phyloP scores from a whole-genome alignment of 2,797 vertebrate species.

The Lacerta viridis region DNA sequence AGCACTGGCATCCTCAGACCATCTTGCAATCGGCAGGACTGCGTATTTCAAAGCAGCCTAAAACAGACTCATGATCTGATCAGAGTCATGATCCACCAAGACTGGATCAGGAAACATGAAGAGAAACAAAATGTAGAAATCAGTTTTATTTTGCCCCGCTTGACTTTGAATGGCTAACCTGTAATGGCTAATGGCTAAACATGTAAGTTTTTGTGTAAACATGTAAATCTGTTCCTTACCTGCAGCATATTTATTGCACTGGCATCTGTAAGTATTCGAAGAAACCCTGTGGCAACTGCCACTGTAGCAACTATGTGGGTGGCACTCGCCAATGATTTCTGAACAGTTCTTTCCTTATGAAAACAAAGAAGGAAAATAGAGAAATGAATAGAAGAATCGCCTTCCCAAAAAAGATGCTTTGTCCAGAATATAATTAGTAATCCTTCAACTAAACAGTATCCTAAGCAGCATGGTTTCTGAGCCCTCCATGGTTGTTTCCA shows the following conservation, averaged over 20 bases:
- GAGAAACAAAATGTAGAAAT: too few relatives aligned
- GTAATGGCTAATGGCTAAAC: neutral
- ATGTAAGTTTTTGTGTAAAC: neutral
- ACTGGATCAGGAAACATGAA: too few relatives aligned
- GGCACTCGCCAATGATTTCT: constrained; percentile 84
- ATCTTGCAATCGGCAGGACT: too few relatives aligned
- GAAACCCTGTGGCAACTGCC: constrained; percentile 80
- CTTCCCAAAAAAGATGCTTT: neutral
- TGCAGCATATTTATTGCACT: constrained; percentile 71
- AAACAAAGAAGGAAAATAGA: constrained; percentile 42
- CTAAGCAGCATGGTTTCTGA: neutral
- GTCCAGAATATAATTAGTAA: too few relatives aligned
- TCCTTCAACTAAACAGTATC: neutral
- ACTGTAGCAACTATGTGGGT: constrained; percentile 77
- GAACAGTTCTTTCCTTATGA: constrained; percentile 85
- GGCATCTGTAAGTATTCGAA: constrained; percentile 81
- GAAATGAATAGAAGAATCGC: neutral
- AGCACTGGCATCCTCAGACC: too few relatives aligned
- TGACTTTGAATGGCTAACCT: too few relatives aligned
- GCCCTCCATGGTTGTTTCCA: neutral
- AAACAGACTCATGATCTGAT: too few relatives aligned
- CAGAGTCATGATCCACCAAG: too few relatives aligned
- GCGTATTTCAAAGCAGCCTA: too few relatives aligned
- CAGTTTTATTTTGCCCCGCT: too few relatives aligned
- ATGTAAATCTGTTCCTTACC: constrained; percentile 62